phyloP scores from a whole-genome alignment of 2,888 invertebrate genomes.

The Polyploca ridens region DNA sequence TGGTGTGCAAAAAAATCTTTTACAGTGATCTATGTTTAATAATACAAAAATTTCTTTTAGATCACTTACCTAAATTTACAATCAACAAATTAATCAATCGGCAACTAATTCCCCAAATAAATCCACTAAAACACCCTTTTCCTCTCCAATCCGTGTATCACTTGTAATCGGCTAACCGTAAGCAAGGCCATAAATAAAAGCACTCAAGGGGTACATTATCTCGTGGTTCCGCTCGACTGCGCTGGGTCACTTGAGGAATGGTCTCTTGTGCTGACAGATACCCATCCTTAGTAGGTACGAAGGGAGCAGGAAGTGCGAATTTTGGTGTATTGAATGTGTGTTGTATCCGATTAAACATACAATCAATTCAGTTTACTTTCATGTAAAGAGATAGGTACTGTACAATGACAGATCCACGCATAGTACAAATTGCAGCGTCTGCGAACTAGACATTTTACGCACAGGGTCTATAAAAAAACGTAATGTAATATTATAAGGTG shows the following conservation, averaged over 20 bases:
- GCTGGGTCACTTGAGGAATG: constrained; percentile 17
- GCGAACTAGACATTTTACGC: no score
- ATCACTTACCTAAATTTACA: no score
- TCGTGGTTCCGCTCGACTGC: constrained; percentile 18
- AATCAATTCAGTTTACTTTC: no score
- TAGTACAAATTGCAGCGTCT: no score
- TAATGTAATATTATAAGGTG: no score
- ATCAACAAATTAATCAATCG: neutral
- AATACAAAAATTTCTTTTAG: no score
- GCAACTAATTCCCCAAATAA: neutral
- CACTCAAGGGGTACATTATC: constrained; percentile 21
- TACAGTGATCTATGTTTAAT: no score
- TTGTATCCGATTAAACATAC: neutral
- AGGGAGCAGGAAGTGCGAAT: neutral
- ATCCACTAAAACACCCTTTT: neutral
- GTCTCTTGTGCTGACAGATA: constrained; percentile 17
- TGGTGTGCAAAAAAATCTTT: no score
- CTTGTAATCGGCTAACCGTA: constrained; percentile 14
- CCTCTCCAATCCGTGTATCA: constrained; percentile 7
- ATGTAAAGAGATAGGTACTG: no score
- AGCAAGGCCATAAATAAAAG: constrained; percentile 18
- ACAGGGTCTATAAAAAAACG: no score
- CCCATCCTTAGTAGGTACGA: constrained; percentile 3
- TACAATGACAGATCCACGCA: no score
- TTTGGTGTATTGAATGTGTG: constrained; percentile 29